Conservation (phyloP, 2,113 vertebrate genomes). For the Chauna torquata region DNA sequence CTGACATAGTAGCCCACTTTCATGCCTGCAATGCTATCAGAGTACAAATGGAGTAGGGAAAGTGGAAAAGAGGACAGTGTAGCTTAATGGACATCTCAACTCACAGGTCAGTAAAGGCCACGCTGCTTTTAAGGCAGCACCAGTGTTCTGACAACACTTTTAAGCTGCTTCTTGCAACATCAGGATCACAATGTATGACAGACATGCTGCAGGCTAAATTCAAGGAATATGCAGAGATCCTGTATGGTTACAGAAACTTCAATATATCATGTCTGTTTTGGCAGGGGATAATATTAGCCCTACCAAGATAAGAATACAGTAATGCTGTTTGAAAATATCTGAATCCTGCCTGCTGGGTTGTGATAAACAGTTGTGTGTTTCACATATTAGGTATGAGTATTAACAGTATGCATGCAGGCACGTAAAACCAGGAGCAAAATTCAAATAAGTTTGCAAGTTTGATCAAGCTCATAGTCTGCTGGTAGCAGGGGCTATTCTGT, state of each 20-base stretch:
- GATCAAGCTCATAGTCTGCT: background rate
- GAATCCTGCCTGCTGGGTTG: constrained; percentile 18
- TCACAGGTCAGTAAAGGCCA: background rate
- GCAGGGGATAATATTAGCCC: constrained; percentile 40
- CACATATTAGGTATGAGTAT: background rate
- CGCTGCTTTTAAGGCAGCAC: background rate
- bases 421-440: background rate
- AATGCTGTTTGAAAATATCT: background rate
- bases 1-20: background rate
- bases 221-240: constrained; percentile 34
- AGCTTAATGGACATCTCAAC: background rate
- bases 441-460: background rate
- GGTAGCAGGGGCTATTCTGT: background rate
- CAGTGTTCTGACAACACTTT: background rate
- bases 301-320: constrained; percentile 18
- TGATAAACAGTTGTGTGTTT: constrained; percentile 18
- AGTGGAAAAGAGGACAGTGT: background rate
- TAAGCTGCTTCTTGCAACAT: background rate
- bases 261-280: constrained; percentile 30
- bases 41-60: background rate
- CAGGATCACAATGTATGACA: constrained; percentile 28
- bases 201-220: constrained; percentile 44
- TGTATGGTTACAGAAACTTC: background rate
- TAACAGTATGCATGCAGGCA: background rate
- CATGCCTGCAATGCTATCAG: background rate